Percentiles rank a stretch among this genome's conserved stretches.
Conservation (phyloP, 1,140 invertebrate genomes). For the Drosophila asahinai region DNA sequence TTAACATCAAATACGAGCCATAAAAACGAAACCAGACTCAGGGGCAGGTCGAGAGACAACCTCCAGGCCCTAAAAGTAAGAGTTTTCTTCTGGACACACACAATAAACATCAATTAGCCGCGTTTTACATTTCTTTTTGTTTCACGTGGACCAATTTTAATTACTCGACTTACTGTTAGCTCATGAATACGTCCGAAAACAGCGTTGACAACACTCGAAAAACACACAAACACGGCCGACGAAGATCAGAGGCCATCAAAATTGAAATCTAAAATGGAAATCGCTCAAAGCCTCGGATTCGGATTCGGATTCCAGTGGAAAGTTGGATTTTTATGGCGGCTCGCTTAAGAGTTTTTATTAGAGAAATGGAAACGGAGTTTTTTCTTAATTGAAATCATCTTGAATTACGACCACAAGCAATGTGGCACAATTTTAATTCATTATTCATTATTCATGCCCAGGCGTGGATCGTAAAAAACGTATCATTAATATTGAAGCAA, state of each 20-base stretch:
- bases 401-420: constrained; percentile 34
- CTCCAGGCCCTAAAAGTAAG: constrained; percentile 60
- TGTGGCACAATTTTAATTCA: constrained; percentile 28
- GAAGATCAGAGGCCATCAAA: constrained; percentile 53
- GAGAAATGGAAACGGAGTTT: constrained; percentile 50
- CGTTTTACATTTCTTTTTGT: constrained; percentile 42
- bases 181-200: constrained; percentile 63
- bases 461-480: constrained; percentile 10
- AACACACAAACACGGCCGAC: constrained; percentile 4
- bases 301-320: constrained; percentile 35
- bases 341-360: constrained; percentile 43
- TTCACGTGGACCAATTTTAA: constrained; percentile 61
- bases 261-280: constrained; percentile 66
- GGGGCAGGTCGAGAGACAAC: constrained; percentile 3
- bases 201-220: constrained; percentile 52
- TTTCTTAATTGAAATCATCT: constrained; percentile 43
- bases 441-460: constrained; percentile 3
- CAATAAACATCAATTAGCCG: constrained; percentile 61
- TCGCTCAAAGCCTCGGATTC: constrained; percentile 13
- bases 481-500: background rate
- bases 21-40: constrained; percentile 41
- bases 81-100: constrained; percentile 60
- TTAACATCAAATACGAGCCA: constrained; percentile 7
- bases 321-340: constrained; percentile 50
- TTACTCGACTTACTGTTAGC: constrained; percentile 74